Percentiles rank a stretch among this genome's conserved stretches.
Evolutionary conservation across 2,888 invertebrate genomes (phyloP).

Genomic region (Anthophora plumipes): DNA sequence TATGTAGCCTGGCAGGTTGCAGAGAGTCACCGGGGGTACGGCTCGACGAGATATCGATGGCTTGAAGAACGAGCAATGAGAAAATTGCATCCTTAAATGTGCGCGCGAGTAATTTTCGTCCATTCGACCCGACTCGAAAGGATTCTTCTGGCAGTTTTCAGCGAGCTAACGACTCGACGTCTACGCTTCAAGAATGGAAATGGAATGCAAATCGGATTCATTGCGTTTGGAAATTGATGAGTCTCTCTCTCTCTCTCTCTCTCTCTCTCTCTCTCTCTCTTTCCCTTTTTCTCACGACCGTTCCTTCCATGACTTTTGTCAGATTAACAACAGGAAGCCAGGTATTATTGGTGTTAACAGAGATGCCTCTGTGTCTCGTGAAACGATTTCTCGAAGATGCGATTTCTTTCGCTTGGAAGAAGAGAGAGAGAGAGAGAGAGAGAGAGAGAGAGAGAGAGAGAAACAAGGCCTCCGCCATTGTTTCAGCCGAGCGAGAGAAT

Average conservation of each 20-base stretch:
- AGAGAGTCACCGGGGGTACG: too few relatives aligned
- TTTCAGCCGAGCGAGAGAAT: neutral
- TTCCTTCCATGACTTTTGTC: neutral
- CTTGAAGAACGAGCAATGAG: slow-evolving; percentile 30
- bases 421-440: neutral
- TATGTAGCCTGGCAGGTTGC: neutral
- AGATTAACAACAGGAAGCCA: slow-evolving; percentile 23
- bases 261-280: slow-evolving; percentile 32
- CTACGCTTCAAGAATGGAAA: slow-evolving; percentile 47
- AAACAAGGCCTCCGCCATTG: neutral
- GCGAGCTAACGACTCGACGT: slow-evolving; percentile 42
- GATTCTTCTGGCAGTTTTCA: slow-evolving; percentile 45
- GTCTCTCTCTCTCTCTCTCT: slow-evolving; percentile 32
- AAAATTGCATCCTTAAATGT: slow-evolving; percentile 59
- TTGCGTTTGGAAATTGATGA: slow-evolving; percentile 52
- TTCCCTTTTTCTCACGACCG: too few relatives aligned
- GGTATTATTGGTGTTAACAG: slow-evolving; percentile 17
- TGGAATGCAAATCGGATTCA: slow-evolving; percentile 63
- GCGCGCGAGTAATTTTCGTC: slow-evolving; percentile 53
- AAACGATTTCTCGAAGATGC: neutral
- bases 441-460: neutral
- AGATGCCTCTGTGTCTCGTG: neutral
- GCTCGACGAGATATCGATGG: slow-evolving; percentile 33
- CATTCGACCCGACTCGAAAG: slow-evolving; percentile 22
- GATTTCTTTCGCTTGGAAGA: slow-evolving; percentile 2